Percentiles rank a stretch among this genome's conserved stretches.
Conservation (phyloP, 2,797 vertebrate species). For the Acomys russatus region DNA sequence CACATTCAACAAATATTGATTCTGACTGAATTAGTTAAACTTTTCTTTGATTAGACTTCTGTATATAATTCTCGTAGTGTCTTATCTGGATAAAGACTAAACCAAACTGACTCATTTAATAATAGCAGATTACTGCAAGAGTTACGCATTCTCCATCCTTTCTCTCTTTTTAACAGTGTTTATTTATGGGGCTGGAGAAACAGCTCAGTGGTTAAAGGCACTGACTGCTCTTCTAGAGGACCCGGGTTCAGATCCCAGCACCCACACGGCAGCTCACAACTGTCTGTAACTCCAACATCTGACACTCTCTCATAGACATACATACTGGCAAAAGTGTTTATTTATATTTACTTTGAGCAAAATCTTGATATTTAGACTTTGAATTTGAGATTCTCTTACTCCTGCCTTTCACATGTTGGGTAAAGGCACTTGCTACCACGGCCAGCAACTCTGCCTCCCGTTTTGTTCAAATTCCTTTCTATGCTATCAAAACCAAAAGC, state of each 20-base stretch:
- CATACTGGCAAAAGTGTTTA: background rate
- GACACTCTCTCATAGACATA: no score
- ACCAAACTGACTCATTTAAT: conserved; percentile 46
- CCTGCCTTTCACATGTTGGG: background rate
- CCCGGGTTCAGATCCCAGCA: no score
- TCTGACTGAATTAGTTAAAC: conserved; percentile 16
- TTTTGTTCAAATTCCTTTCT: conserved; percentile 52
- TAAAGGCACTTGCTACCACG: background rate
- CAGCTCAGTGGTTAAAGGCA: no score
- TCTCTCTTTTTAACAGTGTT: background rate
- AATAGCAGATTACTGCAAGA: conserved; percentile 28
- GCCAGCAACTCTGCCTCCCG: background rate
- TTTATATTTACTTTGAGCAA: background rate
- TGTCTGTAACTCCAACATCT: no score
- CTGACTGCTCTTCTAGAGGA: no score
- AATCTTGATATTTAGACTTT: background rate
- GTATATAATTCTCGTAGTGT: background rate
- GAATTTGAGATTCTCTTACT: background rate
- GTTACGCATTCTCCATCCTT: conserved; percentile 6
- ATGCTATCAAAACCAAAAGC: background rate
- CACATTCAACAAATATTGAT: conserved; percentile 50
- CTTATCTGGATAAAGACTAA: conserved; percentile 55
- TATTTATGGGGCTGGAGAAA: background rate
- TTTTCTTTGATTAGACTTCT: conserved; percentile 3
- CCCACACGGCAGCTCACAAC: no score